These are phyloP conservation scores for Hippocampus comes DNA, from an alignment of 2,113 vertebrate genomes.

Conservation along the genomic window DNA sequence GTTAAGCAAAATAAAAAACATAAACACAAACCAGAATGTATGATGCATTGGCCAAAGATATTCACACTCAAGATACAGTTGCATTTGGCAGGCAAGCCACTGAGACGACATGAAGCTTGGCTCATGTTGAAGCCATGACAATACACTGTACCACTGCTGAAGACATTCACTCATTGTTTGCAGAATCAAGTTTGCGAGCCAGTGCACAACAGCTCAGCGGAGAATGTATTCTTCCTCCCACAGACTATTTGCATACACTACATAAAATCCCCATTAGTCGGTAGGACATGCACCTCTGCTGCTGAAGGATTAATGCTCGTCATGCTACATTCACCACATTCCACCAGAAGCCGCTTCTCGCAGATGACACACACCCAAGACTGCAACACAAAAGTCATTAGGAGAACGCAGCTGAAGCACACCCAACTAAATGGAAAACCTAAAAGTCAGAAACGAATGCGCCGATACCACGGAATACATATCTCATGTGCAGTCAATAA, in stretches of 20 bases:
- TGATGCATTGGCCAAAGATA: background rate
- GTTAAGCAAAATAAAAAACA: background rate
- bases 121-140: constrained; percentile 7
- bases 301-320: constrained; percentile 57
- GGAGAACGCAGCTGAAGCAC: constrained; percentile 25
- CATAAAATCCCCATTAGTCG: constrained; percentile 63
- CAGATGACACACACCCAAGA: constrained; percentile 23
- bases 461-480: constrained; percentile 24
- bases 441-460: constrained; percentile 21
- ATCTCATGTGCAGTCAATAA: constrained; percentile 6
- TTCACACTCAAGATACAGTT: constrained; percentile 6
- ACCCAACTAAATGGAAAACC: constrained; percentile 17
- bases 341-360: constrained; percentile 40
- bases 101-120: constrained; percentile 7
- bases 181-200: constrained; percentile 27
- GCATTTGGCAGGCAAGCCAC: background rate
- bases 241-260: constrained; percentile 62
- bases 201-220: constrained; percentile 20
- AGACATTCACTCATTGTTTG: constrained; percentile 45
- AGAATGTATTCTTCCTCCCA: constrained; percentile 42
- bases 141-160: constrained; percentile 12
- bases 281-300: constrained; percentile 45
- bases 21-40: constrained; percentile 6
- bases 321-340: constrained; percentile 53
- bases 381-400: constrained; percentile 37